Base-by-base conservation (phyloP, 2,113 vertebrate species). In the Platycercus adscitus region DNA sequence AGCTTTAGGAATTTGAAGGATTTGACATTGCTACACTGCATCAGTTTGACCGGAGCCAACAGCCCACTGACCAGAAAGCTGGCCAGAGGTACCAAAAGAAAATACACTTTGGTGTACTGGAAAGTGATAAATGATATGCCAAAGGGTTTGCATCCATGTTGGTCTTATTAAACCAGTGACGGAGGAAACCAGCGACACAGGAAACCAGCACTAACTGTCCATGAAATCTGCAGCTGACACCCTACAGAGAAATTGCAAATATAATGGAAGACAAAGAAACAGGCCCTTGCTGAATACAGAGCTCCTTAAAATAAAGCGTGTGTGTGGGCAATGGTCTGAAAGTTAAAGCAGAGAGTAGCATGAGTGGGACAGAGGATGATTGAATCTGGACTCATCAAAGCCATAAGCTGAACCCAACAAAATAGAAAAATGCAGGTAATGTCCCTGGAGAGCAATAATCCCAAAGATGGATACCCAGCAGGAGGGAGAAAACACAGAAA, bases 101-200 rank as follows among this genome's bases (percentile, higher is more conserved):
- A 89, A 93, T 49, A 65, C 1, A 2, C 5, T 77, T 87, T 89
- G 1, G 46, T 72, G 41, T 33, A 44, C 56, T 52, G 24, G 66
- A 26, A 90, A 70, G 50, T 81, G 55, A 93, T 33, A 95, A 93
- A 92, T 56, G 47, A 75, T 3, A 12, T 64, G 64, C 46, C 60
- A 83, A 53, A 55, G 29, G 39, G 68, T 83, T 94, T 83, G 47
- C 72, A 73, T 44, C 76, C 13, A 0, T 25, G 35, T 39, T 80
- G 82, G 56, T 60, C 83, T 87, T 93, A 94, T 87, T 79, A 92
- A 96, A 85, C 28, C 33, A 46, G 21, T 76, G 56, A 94, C 72
- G 91, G 43, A 81, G 52, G 91, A 76, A 91, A 71, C 28, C 33
- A 46, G 19, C 69, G 56, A 94, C 72, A 92, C 46, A 81, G 52